Base-by-base conservation (phyloP, 1,140 invertebrate species). In the Paralvinella palmiformis region DNA sequence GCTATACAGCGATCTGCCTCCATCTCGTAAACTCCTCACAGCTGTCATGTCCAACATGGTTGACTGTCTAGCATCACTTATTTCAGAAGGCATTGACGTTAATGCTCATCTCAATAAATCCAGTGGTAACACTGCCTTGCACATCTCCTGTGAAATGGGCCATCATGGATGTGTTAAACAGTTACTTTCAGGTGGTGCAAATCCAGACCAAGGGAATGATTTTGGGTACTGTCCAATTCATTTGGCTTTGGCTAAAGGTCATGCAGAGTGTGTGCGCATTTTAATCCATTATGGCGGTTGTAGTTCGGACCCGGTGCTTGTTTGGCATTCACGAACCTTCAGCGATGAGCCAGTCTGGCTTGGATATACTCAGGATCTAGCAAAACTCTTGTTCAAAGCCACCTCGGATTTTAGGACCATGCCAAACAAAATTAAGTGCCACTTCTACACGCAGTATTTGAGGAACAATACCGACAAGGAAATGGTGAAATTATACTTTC, bases 41-140 rank as follows among this genome's bases (percentile, higher is more conserved):
- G 58, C 44, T 7, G 41, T 60, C 3, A 24, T 36, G 1, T 44
- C n/a, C 37, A 45, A 45, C 24, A 37, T 60, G 33, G n/a, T 41
- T 37, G 58, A 60, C 36, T 24, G 24, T 33, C 36, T 60, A 37
- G 27, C n/a, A 22, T n/a, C 22, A 24, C 58, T 60, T 20, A 60
- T 60, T 22, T 10, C 37, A 57, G 33, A 27, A 17, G 58, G 58
- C 6, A 22, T 60, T 27, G 31, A 60, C 22, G 20, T 60, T 6
- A 45, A 60, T 24, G 41, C 24, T 7, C 10, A 41, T 13, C 41
- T 60, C 5, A 22, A 41, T 6, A 20, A 45, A 1, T 22, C 36
- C 7, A 60, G 44, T 45, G 58, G 58, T 7, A 60, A 60, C 58
- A 32, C 36, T 13, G 58, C 58, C 13, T 22, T 60, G n/a, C 58